Base-by-base conservation (phyloP, 2,888 invertebrate genomes). In the Hyposoter dolosus region DNA sequence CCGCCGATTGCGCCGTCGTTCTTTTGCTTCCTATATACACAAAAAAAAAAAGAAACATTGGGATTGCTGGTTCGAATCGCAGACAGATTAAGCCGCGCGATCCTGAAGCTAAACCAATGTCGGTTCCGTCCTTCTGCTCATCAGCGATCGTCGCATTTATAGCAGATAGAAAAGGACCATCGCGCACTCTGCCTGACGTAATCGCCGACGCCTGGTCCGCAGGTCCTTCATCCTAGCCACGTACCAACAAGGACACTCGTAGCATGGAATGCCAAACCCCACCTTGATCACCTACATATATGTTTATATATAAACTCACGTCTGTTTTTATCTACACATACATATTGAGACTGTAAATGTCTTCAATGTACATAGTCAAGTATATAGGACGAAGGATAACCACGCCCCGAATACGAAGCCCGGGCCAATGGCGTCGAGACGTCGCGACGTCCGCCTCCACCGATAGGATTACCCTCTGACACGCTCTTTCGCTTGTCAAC, bases 391-490 rank as follows among this genome's bases (percentile, higher is more conserved):
- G 50, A 66, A 45, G 53, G 65, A 63, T 68, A 68, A 85, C 93
- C 93, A 93, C 94, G 93, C 94, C 93, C 91, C 86, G 74, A 17
- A 69, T 86, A 87, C 81, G 89, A 87, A 71, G 82, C 84, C 87
- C 88, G 90, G 89, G 91, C 94, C 94, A 94, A 94, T 94, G 91
- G 91, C 90, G 90, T 87, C 89, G 84, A 91, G 91, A 94, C 90
- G 89, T 92, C 93, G 92, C 93, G 93, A 93, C 91, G 91, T 91
- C 91, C 90, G 92, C 92, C 90, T 93, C 93, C 93, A 92, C 94
- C 94, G 93, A 94, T 94, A 93, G 94, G 94, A 94, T 94, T 94
- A 94, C 93, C 93, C 92, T 94, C 94, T 94, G 94, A 94, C 93
- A 92, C 94, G 94, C 91, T 93, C 93, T 94, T 94, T 93, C 93